A percentile compares a stretch with the other conserved stretches of the same genome.
phyloP scores from a whole-genome alignment of 1,140 invertebrate genomes.

The Piezodorus guildinii region DNA sequence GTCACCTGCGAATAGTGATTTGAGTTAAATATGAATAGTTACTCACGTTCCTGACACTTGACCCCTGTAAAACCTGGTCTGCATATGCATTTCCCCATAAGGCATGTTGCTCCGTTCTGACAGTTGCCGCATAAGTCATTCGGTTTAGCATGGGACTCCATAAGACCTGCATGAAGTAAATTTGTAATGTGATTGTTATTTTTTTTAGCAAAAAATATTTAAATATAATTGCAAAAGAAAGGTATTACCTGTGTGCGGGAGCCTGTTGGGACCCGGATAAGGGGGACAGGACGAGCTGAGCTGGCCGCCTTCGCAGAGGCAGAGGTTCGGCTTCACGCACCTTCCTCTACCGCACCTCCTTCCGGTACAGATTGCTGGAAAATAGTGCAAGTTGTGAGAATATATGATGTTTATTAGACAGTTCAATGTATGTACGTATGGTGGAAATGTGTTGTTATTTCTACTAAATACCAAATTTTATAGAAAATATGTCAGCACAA shows the following conservation, averaged over 20 bases:
- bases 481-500: no score
- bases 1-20: no score
- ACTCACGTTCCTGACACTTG: constrained; percentile 50
- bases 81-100: constrained; percentile 58
- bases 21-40: no score
- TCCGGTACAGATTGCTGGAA: constrained; percentile 57
- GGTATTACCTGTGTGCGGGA: background rate
- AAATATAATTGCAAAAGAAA: background rate
- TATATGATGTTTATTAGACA: no score
- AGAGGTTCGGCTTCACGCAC: constrained; percentile 73
- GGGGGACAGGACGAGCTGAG: constrained; percentile 36
- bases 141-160: background rate
- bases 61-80: constrained; percentile 60
- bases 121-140: constrained; percentile 42
- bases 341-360: constrained; percentile 57
- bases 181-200: background rate
- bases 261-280: background rate
- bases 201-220: no score
- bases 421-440: no score
- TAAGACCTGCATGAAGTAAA: background rate
- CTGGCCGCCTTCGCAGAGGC: constrained; percentile 55
- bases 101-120: constrained; percentile 64
- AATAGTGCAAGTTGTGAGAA: no score
- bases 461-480: no score
- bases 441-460: no score